Evolutionary conservation across 2,888 invertebrate species (phyloP), one percentile per base, ranked within the genome.

Genomic region (Zhengitettix transpicula): DNA sequence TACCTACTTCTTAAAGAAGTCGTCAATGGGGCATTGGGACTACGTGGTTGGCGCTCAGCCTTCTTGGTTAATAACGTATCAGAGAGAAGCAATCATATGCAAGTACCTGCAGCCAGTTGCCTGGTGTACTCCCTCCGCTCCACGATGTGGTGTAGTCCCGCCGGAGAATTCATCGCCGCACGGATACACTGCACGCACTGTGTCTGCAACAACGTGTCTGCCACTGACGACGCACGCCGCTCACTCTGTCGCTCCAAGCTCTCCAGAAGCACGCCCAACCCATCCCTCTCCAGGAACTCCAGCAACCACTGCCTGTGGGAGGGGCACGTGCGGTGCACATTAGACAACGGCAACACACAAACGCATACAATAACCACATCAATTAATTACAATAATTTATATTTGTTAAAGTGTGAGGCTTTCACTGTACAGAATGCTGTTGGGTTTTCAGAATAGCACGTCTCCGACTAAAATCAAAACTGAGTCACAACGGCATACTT

Each of bases 171-270:
- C 65, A 75, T 71, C 16, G 76, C 70, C 15, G 72, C 70, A 17
- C 73, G 67, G 40, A 76, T 66, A 65, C 75, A 75, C 2, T 69
- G 68, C 5, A 74, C 69, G 64, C 74, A 74, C 66, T 75, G 74
- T 54, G 74, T 66, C 66, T 73, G 74, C 9, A 73, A 67, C n/a
- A 74, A 67, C 16, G 74, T 73, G 61, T 72, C 72, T 5, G 71
- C 70, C 63, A 74, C 68, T 10, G 16, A 56, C 55, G 67, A 65
- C 73, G 47, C 14, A 14, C n/a, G 12, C 14, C n/a, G n/a, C n/a
- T 47, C n/a, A 47, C 14, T 47, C 65, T 74, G 68, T 59, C 70
- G 68, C 53, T 70, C 70, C 61, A 75, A 66, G 14, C 72, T 69
- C 63, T 72, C 72, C 63, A 76, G 68, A 59, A 76, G 64, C 42